Conservation (phyloP, 2,113 vertebrate genomes). For the Eptesicus fuscus region DNA sequence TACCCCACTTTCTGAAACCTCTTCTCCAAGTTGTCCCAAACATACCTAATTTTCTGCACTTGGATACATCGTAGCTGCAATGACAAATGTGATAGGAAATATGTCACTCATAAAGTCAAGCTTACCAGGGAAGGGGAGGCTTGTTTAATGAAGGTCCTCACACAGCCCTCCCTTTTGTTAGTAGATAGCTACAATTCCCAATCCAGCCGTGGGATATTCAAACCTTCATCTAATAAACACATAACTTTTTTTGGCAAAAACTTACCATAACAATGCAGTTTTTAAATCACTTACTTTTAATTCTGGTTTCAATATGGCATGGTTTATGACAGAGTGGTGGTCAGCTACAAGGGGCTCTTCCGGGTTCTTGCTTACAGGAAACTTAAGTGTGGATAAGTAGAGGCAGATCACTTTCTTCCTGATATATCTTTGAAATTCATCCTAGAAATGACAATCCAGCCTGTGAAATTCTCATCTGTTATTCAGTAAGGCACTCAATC, state of each 20-base stretch:
- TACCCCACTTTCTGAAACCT: constrained; percentile 81
- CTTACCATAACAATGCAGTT: neutral
- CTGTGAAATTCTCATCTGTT: neutral
- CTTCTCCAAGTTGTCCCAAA: constrained; percentile 78
- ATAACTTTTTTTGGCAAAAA: neutral
- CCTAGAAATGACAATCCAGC: constrained; percentile 61
- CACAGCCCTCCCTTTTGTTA: neutral
- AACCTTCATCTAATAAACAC: neutral
- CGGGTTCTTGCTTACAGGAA: constrained; percentile 20
- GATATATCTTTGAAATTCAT: constrained; percentile 77
- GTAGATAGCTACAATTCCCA: neutral
- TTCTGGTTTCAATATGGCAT: constrained; percentile 73
- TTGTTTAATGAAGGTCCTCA: neutral
- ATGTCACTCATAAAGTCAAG: neutral
- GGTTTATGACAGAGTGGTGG: constrained; percentile 74
- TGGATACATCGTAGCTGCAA: constrained; percentile 79
- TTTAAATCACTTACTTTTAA: constrained; percentile 74
- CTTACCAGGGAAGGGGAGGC: too few species aligned
- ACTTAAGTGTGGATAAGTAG: constrained; percentile 58
- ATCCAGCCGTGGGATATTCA: neutral
- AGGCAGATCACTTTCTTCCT: constrained; percentile 76
- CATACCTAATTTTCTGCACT: constrained; percentile 81
- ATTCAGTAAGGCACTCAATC: neutral
- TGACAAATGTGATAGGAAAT: neutral
- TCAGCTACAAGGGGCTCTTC: constrained; percentile 62